Base-by-base conservation (phyloP, 2,888 invertebrate species). In the Andrena fulva region DNA sequence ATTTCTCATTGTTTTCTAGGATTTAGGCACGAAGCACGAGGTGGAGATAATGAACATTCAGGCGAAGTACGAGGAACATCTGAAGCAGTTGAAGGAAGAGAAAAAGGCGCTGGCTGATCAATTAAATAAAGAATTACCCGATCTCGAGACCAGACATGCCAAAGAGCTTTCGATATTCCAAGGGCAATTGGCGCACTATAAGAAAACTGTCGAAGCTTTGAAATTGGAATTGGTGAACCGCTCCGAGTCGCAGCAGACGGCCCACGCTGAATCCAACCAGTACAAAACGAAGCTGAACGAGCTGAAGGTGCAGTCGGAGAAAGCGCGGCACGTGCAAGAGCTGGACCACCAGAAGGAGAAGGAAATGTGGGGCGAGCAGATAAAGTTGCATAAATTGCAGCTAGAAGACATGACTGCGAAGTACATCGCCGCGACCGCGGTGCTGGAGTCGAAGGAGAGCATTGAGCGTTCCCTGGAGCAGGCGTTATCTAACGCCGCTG, bases 381-480 rank as follows among this genome's bases (percentile, higher is more conserved):
- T 94, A 1, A 89, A 87, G 33, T 72, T 93, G 31, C 92, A 91
- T 59, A 92, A 92, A 77, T 62, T 91, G 8, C 93, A 93, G 48
- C 63, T 93, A 6, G 92, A 93, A 12, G 93, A 93, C 12, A 84
- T 93, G 4, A 93, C 93, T 0, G 89, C 92, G 0, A 93, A 94
- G 63, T 93, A 92, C 27, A 76, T 93, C 0, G 85, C 93, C 0
- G 85, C 91, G 0, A 89, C 90, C 8, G 92, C 91, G 31, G 88
- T 93, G 2, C 75, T 93, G 0, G 93, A 93, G 7, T 93, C 94
- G 0, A 94, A 93, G 54, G 93, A 94, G 60, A 94, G 93, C 35
- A 92, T 94, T 7, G 94, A 93, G 64, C 89, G 91, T 16, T 93
- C 93, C 0, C 79, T 94, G n/a, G 93, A 94, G 42, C 91, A 93